Evolutionary conservation across 2,797 vertebrate genomes (phyloP), one percentile per base, ranked within the genome.

Genomic region (Crenichthys baileyi): DNA sequence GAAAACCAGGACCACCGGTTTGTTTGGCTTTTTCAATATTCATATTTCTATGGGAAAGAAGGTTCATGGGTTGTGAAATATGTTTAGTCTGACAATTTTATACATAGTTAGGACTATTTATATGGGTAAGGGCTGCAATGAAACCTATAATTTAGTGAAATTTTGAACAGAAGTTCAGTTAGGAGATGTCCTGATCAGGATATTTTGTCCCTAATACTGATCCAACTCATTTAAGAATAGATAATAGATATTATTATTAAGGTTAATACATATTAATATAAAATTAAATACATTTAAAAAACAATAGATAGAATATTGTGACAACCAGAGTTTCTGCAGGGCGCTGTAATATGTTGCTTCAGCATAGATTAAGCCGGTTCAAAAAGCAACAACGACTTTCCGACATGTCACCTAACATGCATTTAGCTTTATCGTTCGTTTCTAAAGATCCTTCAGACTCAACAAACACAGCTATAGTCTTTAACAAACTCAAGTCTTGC

Each of bases 1-100:
- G 97, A 91, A 98, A 97, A 90, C 94, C 95, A 85, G 97, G 97
- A 85, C 95, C 95, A 46, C 88, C 80, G 90, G 97, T 98, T 96
- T 80, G 97, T 96, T 46, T 8, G 53, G 73, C 71, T 78, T 71
- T 50, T 31, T 31, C 31, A 31, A 31, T 31, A n/a, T 22, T 22
- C 24, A 58, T 12, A 16, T 51, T 16, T 72, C 24, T 29, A 20
- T 53, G 29, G 31, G 5, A 16, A 55, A 11, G 1, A 44, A 1
- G 36, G 63, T 67, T 41, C 20, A 2, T 67, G 20, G 1, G 22
- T 12, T 22, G 18, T 22, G 20, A 39, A 65, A 65, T 65, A 22
- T 39, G 8, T 39, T 9, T 22, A 39, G 63, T 41, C 31, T 11
- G 31, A 6, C 60, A 36, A 67, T 46, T 13, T 68, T 68, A n/a